Base-by-base conservation (phyloP, 2,888 invertebrate genomes). In the Acronicta alni region DNA sequence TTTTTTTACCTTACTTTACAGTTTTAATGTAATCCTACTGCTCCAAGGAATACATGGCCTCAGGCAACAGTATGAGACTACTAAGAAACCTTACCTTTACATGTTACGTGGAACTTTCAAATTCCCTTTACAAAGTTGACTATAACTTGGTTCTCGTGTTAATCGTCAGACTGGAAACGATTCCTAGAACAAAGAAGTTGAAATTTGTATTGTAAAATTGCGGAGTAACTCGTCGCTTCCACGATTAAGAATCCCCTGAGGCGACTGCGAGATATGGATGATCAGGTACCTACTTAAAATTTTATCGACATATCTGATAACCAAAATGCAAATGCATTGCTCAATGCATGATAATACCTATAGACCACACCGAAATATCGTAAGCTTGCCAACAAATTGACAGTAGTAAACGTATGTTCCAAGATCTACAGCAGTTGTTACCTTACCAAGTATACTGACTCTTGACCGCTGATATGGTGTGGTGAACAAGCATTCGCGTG, bases 401-500 rank as follows among this genome's bases (percentile, higher is more conserved):
- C 58, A 52, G 17, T 46, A 65, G 38, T 52, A 39, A 53, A 51
- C 45, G 44, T 41, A 48, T 39, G 32, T 23, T 0, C 39, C 35
- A 23, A 57, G 32, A 55, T 62, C 26, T 62, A 51, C 52, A 45
- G 10, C 45, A 48, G 26, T 46, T 44, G 62, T 39, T 39, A 32
- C 41, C 38, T 67, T 62, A 69, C 14, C 23, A 59, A 67, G 51
- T 53, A 56, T 56, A 49, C 52, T 67, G 59, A 65, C 60, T 63
- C 60, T 61, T 68, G 64, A 57, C 72, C 63, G 52, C 61, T 57
- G 71, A 63, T 64, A 76, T 67, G 66, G 66, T 72, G 67, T 75
- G 71, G 77, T 68, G 79, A 78, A 82, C 85, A 84, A 84, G 84
- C 82, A 85, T 78, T 92, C 82, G 91, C 90, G 91, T 91, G 91